Conservation (phyloP, 2,797 vertebrate species). For the Hippoglossus hippoglossus region DNA sequence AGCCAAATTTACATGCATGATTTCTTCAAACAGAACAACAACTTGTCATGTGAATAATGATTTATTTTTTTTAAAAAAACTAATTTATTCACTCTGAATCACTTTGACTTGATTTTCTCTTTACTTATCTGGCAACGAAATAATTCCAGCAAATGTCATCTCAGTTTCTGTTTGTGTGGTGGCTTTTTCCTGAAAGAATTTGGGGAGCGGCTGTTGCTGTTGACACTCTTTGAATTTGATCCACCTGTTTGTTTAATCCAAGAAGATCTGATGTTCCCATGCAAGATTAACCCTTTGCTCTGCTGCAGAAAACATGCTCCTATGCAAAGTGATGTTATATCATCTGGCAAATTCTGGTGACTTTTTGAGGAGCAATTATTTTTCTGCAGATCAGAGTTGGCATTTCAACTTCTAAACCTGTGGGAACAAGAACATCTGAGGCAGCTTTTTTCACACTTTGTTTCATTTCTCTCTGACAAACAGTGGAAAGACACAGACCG, state of each 20-base stretch:
- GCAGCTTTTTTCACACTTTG: constrained; percentile 12
- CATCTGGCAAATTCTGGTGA: constrained; percentile 28
- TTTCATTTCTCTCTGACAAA: no score
- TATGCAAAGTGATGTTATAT: constrained; percentile 16
- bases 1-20: neutral
- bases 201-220: neutral
- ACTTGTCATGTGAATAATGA: neutral
- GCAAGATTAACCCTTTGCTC: constrained; percentile 7
- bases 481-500: neutral
- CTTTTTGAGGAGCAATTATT: constrained; percentile 44
- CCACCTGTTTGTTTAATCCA: constrained; percentile 6
- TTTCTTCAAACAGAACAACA: neutral
- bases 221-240: constrained; percentile 12
- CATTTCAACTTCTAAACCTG: constrained; percentile 34
- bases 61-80: neutral
- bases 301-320: neutral
- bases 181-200: neutral
- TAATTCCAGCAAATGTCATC: neutral
- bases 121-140: neutral
- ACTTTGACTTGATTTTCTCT: neutral
- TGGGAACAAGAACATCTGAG: constrained; percentile 27
- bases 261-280: neutral
- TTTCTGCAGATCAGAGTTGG: constrained; percentile 36
- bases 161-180: neutral
- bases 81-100: neutral